Conservation (phyloP, 2,888 invertebrate species). For the Rhopalosiphum nymphaeae region DNA sequence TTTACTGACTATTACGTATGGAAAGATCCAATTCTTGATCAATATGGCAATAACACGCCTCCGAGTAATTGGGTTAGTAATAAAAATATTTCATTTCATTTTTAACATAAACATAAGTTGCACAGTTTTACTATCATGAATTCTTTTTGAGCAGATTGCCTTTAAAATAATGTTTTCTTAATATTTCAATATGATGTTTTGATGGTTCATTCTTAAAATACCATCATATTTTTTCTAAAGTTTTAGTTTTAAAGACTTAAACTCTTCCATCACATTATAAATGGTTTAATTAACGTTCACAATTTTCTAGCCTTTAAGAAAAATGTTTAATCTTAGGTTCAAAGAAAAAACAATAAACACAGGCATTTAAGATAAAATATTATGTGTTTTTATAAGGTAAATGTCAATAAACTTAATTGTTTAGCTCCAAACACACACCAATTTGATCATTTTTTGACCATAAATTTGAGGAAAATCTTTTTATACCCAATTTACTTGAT, state of each 20-base stretch:
- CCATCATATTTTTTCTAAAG: neutral
- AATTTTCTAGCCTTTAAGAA: neutral
- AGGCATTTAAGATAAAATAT: neutral
- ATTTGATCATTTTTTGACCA: no score
- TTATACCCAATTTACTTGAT: no score
- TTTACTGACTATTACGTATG: constrained; percentile 86
- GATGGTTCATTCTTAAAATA: neutral
- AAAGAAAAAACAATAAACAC: neutral
- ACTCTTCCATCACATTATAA: neutral
- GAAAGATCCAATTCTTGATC: constrained; percentile 74
- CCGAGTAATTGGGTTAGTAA: constrained; percentile 83
- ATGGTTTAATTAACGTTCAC: neutral
- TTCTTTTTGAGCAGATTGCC: neutral
- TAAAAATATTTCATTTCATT: neutral
- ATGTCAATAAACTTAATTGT: neutral
- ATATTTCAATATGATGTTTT: neutral
- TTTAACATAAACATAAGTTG: neutral
- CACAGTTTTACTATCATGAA: neutral
- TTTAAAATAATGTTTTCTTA: neutral
- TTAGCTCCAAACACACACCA: no score
- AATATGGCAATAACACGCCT: constrained; percentile 71
- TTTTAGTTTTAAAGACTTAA: neutral
- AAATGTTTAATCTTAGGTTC: neutral
- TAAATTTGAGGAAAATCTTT: no score
- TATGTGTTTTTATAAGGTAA: neutral